Evolutionary conservation across 2,113 vertebrate species (phyloP).

Genomic region (Procavia capensis): DNA sequence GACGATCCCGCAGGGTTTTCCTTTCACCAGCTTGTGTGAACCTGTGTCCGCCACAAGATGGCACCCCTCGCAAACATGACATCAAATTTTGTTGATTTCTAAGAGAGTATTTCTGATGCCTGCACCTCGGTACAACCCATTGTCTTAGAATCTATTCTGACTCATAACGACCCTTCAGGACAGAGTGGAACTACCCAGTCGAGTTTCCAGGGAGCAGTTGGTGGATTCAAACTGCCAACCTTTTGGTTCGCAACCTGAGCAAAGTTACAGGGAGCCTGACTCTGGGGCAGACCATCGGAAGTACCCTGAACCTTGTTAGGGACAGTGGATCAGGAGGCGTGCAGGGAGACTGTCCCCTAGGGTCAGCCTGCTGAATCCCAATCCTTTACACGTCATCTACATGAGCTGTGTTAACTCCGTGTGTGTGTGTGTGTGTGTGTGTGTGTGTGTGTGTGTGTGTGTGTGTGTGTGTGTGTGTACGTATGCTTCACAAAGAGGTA

Average conservation of each 20-base stretch:
- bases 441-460: background rate
- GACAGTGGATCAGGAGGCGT: rapidly evolving
- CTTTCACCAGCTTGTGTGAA: background rate
- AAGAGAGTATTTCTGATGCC: rapidly evolving
- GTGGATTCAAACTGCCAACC: too few species aligned
- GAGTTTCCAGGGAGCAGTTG: too few species aligned
- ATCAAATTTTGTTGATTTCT: too few species aligned
- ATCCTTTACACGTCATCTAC: background rate
- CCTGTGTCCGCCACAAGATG: background rate
- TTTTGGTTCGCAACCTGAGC: too few species aligned
- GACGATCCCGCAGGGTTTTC: rapidly evolving
- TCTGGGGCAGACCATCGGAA: background rate
- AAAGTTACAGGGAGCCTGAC: background rate
- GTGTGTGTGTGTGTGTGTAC: background rate
- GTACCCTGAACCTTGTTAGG: background rate
- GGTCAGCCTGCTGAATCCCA: background rate
- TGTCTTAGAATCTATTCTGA: too few species aligned
- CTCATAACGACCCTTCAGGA: too few species aligned
- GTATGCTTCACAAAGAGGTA: background rate
- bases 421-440: background rate
- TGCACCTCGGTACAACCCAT: background rate
- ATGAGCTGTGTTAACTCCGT: rapidly evolving
- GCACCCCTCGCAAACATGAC: background rate
- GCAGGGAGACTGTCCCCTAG: rapidly evolving
- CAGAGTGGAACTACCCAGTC: too few species aligned